A percentile compares a stretch with the other conserved stretches of the same genome.
phyloP scores from a whole-genome alignment of 2,888 invertebrate genomes.

The Fissipunctia ypsillon region DNA sequence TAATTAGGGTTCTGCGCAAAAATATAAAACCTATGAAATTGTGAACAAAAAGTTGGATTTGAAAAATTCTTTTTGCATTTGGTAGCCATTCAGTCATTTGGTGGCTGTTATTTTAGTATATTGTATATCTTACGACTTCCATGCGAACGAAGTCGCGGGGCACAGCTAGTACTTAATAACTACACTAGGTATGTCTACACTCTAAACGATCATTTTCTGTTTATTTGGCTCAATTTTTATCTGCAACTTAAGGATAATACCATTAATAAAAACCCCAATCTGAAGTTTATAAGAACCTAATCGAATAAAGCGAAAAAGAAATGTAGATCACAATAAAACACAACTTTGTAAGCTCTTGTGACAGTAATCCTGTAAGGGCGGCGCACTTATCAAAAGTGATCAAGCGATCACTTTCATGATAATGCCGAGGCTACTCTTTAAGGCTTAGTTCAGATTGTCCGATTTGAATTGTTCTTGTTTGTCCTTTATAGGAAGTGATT shows the following conservation, averaged over 20 bases:
- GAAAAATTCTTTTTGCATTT: too few species aligned
- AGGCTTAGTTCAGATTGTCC: constrained; percentile 29
- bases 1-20: too few species aligned
- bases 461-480: constrained; percentile 30
- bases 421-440: constrained; percentile 27
- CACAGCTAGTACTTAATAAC: too few species aligned
- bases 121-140: too few species aligned
- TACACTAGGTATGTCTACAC: too few species aligned
- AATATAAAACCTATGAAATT: too few species aligned
- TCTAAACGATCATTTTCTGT: background rate
- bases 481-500: constrained; percentile 5
- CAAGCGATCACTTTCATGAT: constrained; percentile 56
- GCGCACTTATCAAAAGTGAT: constrained; percentile 63
- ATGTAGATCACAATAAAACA: constrained; percentile 60
- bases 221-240: background rate
- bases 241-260: background rate
- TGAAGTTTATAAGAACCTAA: constrained; percentile 34
- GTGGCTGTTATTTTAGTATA: too few species aligned
- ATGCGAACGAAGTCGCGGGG: too few species aligned
- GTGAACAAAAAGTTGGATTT: too few species aligned
- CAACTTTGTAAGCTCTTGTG: constrained; percentile 55
- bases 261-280: constrained; percentile 34
- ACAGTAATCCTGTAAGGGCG: constrained; percentile 55
- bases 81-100: too few species aligned
- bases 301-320: constrained; percentile 56